Evolutionary conservation across 2,797 vertebrate species (phyloP).

Genomic region (Tapirus indicus): DNA sequence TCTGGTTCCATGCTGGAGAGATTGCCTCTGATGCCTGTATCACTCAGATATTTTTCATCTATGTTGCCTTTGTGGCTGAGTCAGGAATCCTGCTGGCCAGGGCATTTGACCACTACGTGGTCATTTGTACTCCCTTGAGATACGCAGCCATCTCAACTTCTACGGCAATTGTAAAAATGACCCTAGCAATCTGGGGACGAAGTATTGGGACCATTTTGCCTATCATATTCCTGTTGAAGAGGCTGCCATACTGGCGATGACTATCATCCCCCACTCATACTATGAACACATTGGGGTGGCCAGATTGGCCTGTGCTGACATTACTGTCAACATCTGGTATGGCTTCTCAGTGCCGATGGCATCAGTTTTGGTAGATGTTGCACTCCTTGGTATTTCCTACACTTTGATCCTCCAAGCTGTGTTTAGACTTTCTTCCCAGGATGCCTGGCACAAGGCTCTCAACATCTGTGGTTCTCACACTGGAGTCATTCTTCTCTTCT

Average conservation of each 20-base stretch:
- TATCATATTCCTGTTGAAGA: slow-evolving; percentile 60
- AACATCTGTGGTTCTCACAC: slow-evolving; percentile 62
- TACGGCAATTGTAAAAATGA: slow-evolving; percentile 54
- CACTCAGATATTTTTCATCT: slow-evolving; percentile 68
- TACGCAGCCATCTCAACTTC: slow-evolving; percentile 42
- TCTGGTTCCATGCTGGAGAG: slow-evolving; percentile 61
- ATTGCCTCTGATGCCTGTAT: slow-evolving; percentile 57
- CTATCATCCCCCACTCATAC: slow-evolving; percentile 40
- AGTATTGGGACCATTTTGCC: slow-evolving; percentile 52
- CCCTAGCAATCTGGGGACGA: not conserved
- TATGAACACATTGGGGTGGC: slow-evolving; percentile 64
- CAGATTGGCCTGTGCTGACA: slow-evolving; percentile 52
- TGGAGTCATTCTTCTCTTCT: slow-evolving; percentile 67
- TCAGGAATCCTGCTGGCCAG: slow-evolving; percentile 62
- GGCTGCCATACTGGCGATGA: slow-evolving; percentile 43
- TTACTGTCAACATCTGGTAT: slow-evolving; percentile 63
- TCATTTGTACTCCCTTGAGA: slow-evolving; percentile 58
- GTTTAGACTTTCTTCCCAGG: slow-evolving; percentile 62
- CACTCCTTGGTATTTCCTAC: slow-evolving; percentile 57
- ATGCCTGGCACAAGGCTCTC: slow-evolving; percentile 30
- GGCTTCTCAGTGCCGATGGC: slow-evolving; percentile 46
- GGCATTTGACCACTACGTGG: slow-evolving; percentile 1
- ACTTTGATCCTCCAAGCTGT: slow-evolving; percentile 62
- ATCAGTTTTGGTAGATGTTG: slow-evolving; percentile 61
- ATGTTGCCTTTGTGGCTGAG: slow-evolving; percentile 54